A percentile compares a stretch with the other conserved stretches of the same genome.
Conservation (phyloP, 2,113 vertebrate genomes). For the Rhineura floridana region DNA sequence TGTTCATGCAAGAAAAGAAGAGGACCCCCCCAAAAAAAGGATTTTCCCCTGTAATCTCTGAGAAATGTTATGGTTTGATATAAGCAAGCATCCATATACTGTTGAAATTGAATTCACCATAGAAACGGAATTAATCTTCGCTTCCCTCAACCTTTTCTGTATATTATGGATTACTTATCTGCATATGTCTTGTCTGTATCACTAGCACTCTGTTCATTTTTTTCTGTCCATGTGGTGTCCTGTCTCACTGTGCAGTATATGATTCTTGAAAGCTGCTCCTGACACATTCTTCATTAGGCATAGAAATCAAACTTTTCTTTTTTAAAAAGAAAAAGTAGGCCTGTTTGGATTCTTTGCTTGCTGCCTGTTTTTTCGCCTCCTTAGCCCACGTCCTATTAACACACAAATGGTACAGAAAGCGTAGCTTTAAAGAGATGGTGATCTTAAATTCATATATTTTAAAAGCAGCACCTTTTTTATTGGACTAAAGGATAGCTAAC, state of each 20-base stretch:
- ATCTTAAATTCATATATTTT: neutral
- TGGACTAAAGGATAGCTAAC: no score
- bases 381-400: neutral
- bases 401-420: neutral
- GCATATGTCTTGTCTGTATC: neutral
- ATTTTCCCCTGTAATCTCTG: neutral
- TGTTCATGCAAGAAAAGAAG: neutral
- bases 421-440: neutral
- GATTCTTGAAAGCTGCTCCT: neutral
- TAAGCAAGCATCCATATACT: neutral
- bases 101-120: neutral
- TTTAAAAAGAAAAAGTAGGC: neutral
- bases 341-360: neutral
- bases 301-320: neutral
- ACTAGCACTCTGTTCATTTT: neutral
- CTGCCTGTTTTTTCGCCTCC: neutral
- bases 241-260: neutral
- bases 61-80: neutral
- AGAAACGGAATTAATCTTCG: neutral
- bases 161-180: constrained; percentile 1
- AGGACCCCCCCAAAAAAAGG: neutral
- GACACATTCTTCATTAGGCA: neutral
- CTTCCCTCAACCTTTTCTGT: neutral
- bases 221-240: neutral
- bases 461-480: neutral